Base-by-base conservation (phyloP, 2,113 vertebrate species). In the Phoenicopterus ruber region DNA sequence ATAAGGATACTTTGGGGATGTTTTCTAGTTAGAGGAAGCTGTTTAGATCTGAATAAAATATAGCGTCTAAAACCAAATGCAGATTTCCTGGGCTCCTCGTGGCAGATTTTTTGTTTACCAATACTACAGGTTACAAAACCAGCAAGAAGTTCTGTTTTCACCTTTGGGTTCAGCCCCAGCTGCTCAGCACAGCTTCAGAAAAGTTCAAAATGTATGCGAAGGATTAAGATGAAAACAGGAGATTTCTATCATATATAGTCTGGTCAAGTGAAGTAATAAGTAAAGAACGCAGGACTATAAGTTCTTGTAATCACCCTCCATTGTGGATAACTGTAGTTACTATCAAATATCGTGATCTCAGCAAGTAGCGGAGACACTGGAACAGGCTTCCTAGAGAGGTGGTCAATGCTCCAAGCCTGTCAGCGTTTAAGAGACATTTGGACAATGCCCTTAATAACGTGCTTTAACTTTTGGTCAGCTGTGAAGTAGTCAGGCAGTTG, bases 341-440 rank as follows among this genome's bases (percentile, higher is more conserved):
- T 25, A 29, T 46, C 19, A 70, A 44, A 36, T 70, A 34, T 9
- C 6, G 6, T 50, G 54, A 13, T 52, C 11, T 63, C 13, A 13
- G 20, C n/a, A 80, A 46, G 49, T 24, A 46, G 12, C 28, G 28
- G 40, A 83, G 32, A n/a, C 14, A 14, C 40, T n/a, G 52, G 7
- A 87, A 87, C 32, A 20, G 11, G 8, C 12, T 67, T 72, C 28
- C 54, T 31, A 19, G n/a, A 31, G 65, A 47, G 13, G 31, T 61
- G n/a, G 12, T 49, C 0, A 1, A 6, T 91, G 24, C 6, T 24
- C 14, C 29, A n/a, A 1, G 19, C 36, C 54, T 46, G 52, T 34
- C 19, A 25, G 47, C 28, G 8, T 44, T 72, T 15, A 63, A 72
- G 67, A 86, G 24, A 16, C 19, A 6, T 59, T 77, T 54, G 16